Evolutionary conservation across 2,113 vertebrate species (phyloP).

Genomic region (Gorsachius goisagi): DNA sequence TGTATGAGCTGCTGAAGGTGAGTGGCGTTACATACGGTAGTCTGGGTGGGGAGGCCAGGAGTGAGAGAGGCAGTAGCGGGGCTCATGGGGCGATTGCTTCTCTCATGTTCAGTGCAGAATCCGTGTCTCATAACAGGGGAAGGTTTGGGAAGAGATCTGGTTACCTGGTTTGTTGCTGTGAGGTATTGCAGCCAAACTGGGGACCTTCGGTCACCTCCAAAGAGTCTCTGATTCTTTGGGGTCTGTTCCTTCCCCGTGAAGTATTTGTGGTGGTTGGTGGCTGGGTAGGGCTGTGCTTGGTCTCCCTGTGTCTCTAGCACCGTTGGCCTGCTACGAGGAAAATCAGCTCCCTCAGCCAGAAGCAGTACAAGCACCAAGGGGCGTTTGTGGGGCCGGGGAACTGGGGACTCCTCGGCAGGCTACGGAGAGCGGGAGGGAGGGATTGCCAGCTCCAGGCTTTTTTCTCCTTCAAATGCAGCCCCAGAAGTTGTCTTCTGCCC

Average conservation of each 20-base stretch:
- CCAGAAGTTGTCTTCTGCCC: neutral
- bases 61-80: neutral
- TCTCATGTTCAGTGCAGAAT: neutral
- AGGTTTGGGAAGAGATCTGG: neutral
- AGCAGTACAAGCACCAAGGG: neutral
- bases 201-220: neutral
- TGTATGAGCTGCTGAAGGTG: conserved; percentile 99
- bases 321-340: neutral
- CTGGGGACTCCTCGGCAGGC: neutral
- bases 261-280: neutral
- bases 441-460: neutral
- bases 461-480: neutral
- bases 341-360: neutral
- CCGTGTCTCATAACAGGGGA: neutral
- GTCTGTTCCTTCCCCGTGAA: neutral
- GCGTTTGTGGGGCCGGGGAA: neutral
- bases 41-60: neutral
- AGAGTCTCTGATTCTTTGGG: neutral
- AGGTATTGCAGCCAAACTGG: neutral
- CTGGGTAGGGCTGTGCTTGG: neutral
- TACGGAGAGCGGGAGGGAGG: neutral
- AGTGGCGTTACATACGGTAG: conserved; percentile 50
- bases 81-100: neutral
- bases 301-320: neutral
- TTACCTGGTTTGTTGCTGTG: neutral